Conservation (phyloP, 2,888 invertebrate species). For the Tetragonisca angustula region DNA sequence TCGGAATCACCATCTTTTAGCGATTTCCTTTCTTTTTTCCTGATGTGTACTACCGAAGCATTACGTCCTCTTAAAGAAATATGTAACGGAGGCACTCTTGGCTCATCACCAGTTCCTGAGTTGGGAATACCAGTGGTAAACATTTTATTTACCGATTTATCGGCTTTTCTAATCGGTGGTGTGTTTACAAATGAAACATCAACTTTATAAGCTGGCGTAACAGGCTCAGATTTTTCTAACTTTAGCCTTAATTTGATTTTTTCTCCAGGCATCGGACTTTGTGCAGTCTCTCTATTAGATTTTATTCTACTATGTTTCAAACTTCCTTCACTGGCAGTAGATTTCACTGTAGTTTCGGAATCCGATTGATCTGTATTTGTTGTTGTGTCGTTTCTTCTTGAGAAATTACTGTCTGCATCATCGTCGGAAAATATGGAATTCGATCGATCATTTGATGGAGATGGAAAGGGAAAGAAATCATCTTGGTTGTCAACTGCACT, state of each 20-base stretch:
- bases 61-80: conserved; percentile 94
- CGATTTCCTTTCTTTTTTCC: conserved; percentile 88
- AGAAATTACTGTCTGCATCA: conserved; percentile 86
- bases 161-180: conserved; percentile 82
- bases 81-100: conserved; percentile 94
- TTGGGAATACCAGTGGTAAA: conserved; percentile 83
- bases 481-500: conserved; percentile 83
- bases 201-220: conserved; percentile 92
- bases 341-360: conserved; percentile 85
- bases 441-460: conserved; percentile 84
- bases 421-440: conserved; percentile 87
- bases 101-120: conserved; percentile 86
- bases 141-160: conserved; percentile 84
- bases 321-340: conserved; percentile 87
- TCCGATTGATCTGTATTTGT: conserved; percentile 86
- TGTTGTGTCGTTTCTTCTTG: conserved; percentile 85
- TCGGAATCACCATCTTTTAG: conserved; percentile 84
- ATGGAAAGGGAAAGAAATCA: conserved; percentile 84
- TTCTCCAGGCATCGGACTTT: conserved; percentile 86
- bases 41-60: conserved; percentile 92
- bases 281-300: conserved; percentile 80
- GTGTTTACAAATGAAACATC: conserved; percentile 90
- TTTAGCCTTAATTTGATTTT: conserved; percentile 93
- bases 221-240: conserved; percentile 92
- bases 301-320: conserved; percentile 83